Percentiles rank a stretch among this genome's conserved stretches.
phyloP scores from a whole-genome alignment of 2,113 vertebrate genomes.

The Carollia perspicillata region DNA sequence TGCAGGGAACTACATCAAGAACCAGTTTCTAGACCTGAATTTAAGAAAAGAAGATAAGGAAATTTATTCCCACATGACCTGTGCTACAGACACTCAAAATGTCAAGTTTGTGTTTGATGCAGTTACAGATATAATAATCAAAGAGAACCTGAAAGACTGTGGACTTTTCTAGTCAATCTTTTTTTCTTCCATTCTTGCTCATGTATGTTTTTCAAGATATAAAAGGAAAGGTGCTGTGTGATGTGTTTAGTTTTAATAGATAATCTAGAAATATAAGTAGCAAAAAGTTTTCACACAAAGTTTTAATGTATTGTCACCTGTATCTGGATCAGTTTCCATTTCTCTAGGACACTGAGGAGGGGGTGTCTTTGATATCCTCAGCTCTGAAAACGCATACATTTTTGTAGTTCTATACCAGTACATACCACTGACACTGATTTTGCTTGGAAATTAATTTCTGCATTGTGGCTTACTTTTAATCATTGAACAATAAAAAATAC shows the following conservation, averaged over 20 bases:
- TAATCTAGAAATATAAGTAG: background rate
- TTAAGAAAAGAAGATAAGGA: conserved; percentile 84
- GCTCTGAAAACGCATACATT: background rate
- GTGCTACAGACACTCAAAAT: conserved; percentile 85
- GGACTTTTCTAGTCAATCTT: conserved; percentile 79
- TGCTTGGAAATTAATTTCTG: background rate
- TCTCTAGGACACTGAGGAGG: background rate
- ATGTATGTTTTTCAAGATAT: conserved; percentile 1
- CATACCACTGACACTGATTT: background rate
- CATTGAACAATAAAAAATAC: background rate
- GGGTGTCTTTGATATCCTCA: background rate
- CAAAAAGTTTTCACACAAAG: background rate
- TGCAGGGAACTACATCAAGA: conserved; percentile 85
- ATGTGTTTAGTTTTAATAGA: background rate
- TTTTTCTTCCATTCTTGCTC: background rate
- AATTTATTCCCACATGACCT: conserved; percentile 85
- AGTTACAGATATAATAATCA: conserved; percentile 88
- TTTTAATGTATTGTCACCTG: background rate
- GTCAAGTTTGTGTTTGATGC: conserved; percentile 87
- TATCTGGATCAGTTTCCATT: background rate
- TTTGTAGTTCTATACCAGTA: background rate
- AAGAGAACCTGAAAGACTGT: conserved; percentile 87
- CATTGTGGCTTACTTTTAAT: background rate
- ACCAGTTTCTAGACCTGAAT: conserved; percentile 85
- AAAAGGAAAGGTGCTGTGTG: conserved; percentile 13